Evolutionary conservation across 2,797 vertebrate genomes (phyloP), one percentile per base, ranked within the genome.

Genomic region (Picus viridis): DNA sequence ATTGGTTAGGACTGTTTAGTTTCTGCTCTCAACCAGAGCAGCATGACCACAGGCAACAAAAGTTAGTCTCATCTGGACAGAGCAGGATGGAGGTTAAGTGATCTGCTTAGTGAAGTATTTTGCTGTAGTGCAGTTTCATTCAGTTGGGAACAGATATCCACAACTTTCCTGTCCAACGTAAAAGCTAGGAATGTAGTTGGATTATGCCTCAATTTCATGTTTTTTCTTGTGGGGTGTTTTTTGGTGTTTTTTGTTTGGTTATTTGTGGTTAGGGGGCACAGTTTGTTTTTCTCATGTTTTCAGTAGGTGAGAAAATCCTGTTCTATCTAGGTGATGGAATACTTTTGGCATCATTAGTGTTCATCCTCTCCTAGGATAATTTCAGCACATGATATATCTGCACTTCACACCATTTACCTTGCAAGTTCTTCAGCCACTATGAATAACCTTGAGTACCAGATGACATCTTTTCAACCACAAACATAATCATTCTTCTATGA

Each of bases 11-110:
- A 74, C 54, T 73, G 85, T 81, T 94, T 90, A 93, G 73, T 83
- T 96, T 94, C 89, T 91, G 64, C 81, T 94, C 54, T 92, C 87
- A 76, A 65, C 24, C 64, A 82, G 68, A 86, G 71, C 87, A 96
- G 22, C 34, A 77, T 65, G 61, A 64, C 83, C 62, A 86, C 83
- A 68, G 68, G 77, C 68, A 91, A 82, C 7, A 89, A 36, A 62
- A 76, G 27, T 72, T 34, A 64, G 22, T 54, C 83, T 90, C 45
- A 93, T 51, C 29, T 67, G 76, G 59, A 69, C 73, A 62, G 73
- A 93, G 16, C 47, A 83, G 80, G 54, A 64, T 27, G 87, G 63
- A 74, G 29, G 67, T 92, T 75, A 92, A 83, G 16, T 45, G 39
- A 81, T 85, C 91, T 89, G 3, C 5, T 20, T 12, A 67, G 89